Percentiles rank a stretch among this genome's conserved stretches.
These are phyloP conservation scores for Thera britannica DNA, from an alignment of 2,888 invertebrate genomes.

Conservation along the genomic window DNA sequence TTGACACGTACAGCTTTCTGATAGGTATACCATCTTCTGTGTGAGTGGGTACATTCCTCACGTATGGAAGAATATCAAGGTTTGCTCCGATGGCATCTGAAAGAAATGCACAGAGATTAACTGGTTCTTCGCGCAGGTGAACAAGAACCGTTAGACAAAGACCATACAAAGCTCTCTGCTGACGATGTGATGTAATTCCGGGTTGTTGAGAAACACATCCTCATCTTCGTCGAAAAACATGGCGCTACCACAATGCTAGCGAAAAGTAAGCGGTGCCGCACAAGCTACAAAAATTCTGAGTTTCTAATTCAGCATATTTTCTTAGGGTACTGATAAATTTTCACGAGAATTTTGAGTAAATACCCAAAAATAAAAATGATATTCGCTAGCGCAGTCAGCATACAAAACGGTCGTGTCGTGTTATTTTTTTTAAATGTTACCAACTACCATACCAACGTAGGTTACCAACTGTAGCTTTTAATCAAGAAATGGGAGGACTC, in stretches of 20 bases:
- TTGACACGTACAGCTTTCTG: conserved; percentile 84
- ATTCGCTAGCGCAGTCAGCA: conserved; percentile 72
- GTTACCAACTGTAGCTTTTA: no score
- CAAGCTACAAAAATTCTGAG: conserved; percentile 1
- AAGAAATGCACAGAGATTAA: conserved; percentile 42
- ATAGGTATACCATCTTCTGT: conserved; percentile 85
- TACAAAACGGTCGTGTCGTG: conserved; percentile 66
- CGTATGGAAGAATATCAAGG: conserved; percentile 57
- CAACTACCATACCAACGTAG: background rate
- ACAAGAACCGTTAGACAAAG: conserved; percentile 22
- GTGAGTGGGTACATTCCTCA: conserved; percentile 73
- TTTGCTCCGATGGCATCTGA: conserved; percentile 64
- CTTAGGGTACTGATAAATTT: conserved; percentile 46
- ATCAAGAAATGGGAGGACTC: no score
- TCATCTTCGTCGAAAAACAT: conserved; percentile 71
- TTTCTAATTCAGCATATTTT: conserved; percentile 56
- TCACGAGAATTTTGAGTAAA: conserved; percentile 70
- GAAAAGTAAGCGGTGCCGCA: conserved; percentile 14
- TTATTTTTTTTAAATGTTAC: conserved; percentile 51
- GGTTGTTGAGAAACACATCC: conserved; percentile 64
- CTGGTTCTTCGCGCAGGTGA: background rate
- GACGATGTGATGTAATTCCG: conserved; percentile 68
- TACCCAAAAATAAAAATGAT: conserved; percentile 68
- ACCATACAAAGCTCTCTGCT: conserved; percentile 71
- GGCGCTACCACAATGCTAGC: conserved; percentile 48